Evolutionary conservation across 2,113 vertebrate species (phyloP), one percentile per base, ranked within the genome.

Genomic region (Heloderma charlesbogerti): DNA sequence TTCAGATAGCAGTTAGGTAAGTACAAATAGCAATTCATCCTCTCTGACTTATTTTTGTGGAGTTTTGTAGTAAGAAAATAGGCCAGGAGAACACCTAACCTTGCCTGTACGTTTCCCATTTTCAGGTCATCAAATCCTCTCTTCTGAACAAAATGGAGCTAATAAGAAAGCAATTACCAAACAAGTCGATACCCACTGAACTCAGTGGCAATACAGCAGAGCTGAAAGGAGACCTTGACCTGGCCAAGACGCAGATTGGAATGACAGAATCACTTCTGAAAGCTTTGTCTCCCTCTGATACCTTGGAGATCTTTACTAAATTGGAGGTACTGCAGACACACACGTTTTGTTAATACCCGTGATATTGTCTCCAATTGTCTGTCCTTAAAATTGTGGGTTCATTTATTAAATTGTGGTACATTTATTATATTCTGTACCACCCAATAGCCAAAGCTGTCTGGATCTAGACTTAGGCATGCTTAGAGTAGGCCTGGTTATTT

Each of bases 301-400:
- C 97, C 48, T 93, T 97, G 93, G 97, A 98, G 90, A 98, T 98
- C 93, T 97, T 98, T 80, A 97, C 97, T 43, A 98, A 98, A 92
- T 92, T 98, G 27, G 97, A 98, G 97, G 97, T 98, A 95, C 29
- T 1, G 0, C 95, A 69, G 43, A 80, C 45, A 45, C 27, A 15
- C 37, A 88, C 54, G 57, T 92, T 54, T 86, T 67, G 77, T 27
- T 88, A 6, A 13, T 71, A 91, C 77, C 29, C 6, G 72, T 86
- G 9, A 1, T 89, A 57, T 60, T 91, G 93, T 93, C 15, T 90
- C 7, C 66, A 20, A 72, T 45, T 34, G 8, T 20, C 29, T 27
- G 29, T 25, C 20, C 13, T 20, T 16, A 54, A 40, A 6, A 67
- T 37, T 54, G 22, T 40, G 60, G 60, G 16, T 63, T 4, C 60